Evolutionary conservation across 2,113 vertebrate species (phyloP).

Genomic region (human (Homo sapiens)): DNA sequence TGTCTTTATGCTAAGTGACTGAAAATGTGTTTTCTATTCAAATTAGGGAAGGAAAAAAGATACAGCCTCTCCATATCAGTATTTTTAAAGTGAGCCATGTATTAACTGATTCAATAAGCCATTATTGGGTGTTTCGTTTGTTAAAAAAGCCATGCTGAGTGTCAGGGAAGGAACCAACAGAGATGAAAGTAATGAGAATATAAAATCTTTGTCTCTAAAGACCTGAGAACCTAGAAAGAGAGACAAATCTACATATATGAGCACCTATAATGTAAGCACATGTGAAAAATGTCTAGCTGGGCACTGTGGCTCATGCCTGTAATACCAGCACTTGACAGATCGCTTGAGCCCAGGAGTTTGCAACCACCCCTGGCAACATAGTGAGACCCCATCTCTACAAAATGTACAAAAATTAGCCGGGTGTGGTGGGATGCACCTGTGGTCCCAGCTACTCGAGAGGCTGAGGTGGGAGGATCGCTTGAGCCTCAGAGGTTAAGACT

Average conservation of each 20-base stretch:
- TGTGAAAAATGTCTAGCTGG: not conserved
- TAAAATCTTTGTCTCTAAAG: not conserved
- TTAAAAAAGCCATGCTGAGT: conserved; percentile 5
- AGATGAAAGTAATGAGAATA: conserved; percentile 33
- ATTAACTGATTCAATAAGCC: conserved; percentile 4
- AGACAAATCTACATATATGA: not conserved
- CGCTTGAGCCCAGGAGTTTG: too few species aligned
- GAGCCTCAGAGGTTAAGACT: too few species aligned
- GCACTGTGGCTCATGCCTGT: too few species aligned
- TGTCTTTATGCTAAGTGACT: conserved; percentile 47
- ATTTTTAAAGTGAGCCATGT: conserved; percentile 24
- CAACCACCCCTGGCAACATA: too few species aligned
- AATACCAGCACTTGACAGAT: too few species aligned
- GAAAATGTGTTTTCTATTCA: conserved; percentile 49
- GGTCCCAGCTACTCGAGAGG: too few species aligned
- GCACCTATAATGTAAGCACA: not conserved
- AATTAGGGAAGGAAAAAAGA: not conserved
- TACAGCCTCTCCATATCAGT: not conserved
- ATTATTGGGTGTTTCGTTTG: not conserved
- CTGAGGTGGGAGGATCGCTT: too few species aligned
- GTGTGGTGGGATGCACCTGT: too few species aligned
- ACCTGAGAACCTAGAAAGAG: not conserved
- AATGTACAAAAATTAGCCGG: too few species aligned
- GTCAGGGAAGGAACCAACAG: not conserved
- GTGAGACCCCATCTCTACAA: too few species aligned